Evolutionary conservation across 2,113 vertebrate species (phyloP).

Genomic region (Lasiurus cinereus): DNA sequence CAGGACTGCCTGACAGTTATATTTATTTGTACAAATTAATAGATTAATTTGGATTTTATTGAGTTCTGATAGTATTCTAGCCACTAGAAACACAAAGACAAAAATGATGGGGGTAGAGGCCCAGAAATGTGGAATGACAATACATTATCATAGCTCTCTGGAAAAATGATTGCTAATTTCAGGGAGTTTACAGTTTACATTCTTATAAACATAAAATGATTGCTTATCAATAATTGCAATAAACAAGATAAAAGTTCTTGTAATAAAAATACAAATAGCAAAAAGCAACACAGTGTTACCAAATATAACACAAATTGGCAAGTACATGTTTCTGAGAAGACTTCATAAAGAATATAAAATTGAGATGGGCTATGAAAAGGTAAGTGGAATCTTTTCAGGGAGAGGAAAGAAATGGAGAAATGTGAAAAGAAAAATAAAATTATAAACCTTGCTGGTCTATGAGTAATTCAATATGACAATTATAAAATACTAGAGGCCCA

Average conservation of each 20-base stretch:
- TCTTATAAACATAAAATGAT: not conserved
- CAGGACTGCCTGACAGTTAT: not conserved
- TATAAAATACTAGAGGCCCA: not conserved
- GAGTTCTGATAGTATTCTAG: not conserved
- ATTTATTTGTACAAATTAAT: conserved; percentile 32
- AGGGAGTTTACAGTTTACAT: not conserved
- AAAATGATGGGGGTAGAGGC: not conserved
- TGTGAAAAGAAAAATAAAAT: not conserved
- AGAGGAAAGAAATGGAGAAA: not conserved
- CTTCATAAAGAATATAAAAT: not conserved
- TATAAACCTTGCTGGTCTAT: not conserved
- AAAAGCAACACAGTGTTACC: not conserved
- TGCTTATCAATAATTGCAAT: not conserved
- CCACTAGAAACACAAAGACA: not conserved
- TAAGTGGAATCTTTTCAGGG: too few species aligned
- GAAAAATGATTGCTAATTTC: not conserved
- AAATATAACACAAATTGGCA: not conserved
- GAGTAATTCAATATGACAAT: not conserved
- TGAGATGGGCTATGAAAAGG: not conserved
- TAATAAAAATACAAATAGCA: not conserved
- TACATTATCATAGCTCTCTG: not conserved
- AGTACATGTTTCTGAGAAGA: not conserved
- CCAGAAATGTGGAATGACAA: not conserved
- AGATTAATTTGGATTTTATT: conserved; percentile 44
- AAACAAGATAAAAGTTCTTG: not conserved